Conservation (phyloP, 2,113 vertebrate genomes). For the Thryonomys swinderianus region DNA sequence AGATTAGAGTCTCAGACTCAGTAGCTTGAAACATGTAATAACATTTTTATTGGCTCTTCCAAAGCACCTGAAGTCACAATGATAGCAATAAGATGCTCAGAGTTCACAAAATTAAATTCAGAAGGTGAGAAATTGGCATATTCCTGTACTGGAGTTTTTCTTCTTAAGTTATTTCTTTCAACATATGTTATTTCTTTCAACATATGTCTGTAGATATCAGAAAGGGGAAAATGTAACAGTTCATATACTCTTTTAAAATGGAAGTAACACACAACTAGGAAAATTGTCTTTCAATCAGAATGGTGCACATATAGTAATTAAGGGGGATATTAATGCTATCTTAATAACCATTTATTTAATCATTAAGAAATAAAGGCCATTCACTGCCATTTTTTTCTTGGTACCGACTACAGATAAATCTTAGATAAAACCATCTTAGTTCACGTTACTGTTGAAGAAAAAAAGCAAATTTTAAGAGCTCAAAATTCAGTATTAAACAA, state of each 20-base stretch:
- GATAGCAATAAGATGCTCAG: conserved; percentile 42
- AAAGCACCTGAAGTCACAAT: conserved; percentile 72
- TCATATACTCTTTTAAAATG: neutral
- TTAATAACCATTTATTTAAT: conserved; percentile 36
- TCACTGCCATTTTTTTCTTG: neutral
- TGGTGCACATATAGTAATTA: neutral
- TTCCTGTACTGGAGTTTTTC: neutral
- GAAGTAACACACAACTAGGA: neutral
- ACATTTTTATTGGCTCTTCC: conserved; percentile 70
- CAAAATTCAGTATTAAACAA: neutral
- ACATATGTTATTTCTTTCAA: neutral
- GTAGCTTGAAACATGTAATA: conserved; percentile 76
- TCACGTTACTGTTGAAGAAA: neutral
- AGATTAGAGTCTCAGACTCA: conserved; percentile 76
- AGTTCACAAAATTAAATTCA: conserved; percentile 65
- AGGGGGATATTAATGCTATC: conserved; percentile 43
- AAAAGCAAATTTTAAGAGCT: too few species aligned
- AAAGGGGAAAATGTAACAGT: neutral
- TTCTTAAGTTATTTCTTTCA: neutral
- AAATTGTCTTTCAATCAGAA: neutral
- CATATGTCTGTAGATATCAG: neutral
- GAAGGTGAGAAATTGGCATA: neutral
- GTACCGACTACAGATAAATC: neutral
- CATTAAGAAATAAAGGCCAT: neutral
- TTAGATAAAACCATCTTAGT: neutral